Evolutionary conservation across 2,888 invertebrate species (phyloP).

Genomic region (Cantharis lateralis): DNA sequence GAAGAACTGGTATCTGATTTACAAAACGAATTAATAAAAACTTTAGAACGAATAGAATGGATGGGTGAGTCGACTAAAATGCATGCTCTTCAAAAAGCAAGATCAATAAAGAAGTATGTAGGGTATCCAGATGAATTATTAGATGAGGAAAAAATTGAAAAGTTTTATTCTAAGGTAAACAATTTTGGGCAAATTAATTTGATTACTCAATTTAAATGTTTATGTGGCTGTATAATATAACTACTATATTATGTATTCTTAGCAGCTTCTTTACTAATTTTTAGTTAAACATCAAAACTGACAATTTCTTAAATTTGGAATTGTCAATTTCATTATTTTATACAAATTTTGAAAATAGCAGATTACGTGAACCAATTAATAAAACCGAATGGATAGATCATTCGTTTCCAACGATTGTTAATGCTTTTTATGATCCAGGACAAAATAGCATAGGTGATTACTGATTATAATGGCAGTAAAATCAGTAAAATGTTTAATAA

Average conservation of each 20-base stretch:
- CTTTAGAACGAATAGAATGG: slow-evolving; percentile 82
- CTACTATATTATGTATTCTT: too few species aligned
- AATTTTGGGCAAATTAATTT: neutral
- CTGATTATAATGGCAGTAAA: slow-evolving; percentile 54
- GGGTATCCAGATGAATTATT: slow-evolving; percentile 4
- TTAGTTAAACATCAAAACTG: slow-evolving; percentile 45
- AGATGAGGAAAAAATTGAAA: slow-evolving; percentile 62
- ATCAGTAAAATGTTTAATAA: slow-evolving; percentile 46
- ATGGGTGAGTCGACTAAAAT: slow-evolving; percentile 71
- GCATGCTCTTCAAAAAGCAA: slow-evolving; percentile 2
- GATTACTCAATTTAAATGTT: too few species aligned
- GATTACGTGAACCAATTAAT: slow-evolving; percentile 77
- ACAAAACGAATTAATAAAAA: slow-evolving; percentile 78
- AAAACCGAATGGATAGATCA: slow-evolving; percentile 85
- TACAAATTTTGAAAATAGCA: slow-evolving; percentile 76
- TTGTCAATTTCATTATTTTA: slow-evolving; percentile 62
- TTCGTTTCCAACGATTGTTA: slow-evolving; percentile 81
- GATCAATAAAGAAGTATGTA: neutral
- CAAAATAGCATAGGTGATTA: slow-evolving; percentile 87
- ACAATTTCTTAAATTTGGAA: slow-evolving; percentile 52
- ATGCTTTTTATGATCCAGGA: slow-evolving; percentile 83
- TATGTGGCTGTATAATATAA: too few species aligned
- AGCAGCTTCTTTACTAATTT: slow-evolving; percentile 45
- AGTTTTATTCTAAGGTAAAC: slow-evolving; percentile 66
- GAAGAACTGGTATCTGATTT: slow-evolving; percentile 88